These are phyloP conservation scores for Prietella phreatophila DNA, from an alignment of 2,113 vertebrate genomes.

Conservation along the genomic window DNA sequence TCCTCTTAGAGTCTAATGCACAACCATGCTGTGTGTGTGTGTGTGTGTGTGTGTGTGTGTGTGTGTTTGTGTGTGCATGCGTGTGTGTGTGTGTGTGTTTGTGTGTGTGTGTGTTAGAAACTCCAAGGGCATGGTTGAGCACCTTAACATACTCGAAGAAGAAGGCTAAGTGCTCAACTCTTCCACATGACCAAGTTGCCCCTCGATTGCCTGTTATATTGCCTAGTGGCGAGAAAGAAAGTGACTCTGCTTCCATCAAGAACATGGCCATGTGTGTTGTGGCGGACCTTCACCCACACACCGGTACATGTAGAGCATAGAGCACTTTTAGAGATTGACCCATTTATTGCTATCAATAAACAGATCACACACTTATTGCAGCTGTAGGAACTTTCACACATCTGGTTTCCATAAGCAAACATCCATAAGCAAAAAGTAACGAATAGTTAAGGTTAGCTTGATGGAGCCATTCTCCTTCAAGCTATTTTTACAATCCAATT, in stretches of 20 bases:
- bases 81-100: neutral
- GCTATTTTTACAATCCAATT: neutral
- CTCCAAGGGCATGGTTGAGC: conserved; percentile 29
- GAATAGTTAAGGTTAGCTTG: neutral
- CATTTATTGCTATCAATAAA: conserved; percentile 18
- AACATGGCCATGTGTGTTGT: conserved; percentile 14
- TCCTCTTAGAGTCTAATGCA: neutral
- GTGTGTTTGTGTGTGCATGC: too few relatives aligned
- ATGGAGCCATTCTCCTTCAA: neutral
- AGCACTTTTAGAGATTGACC: conserved; percentile 12
- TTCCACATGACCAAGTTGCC: conserved; percentile 39
- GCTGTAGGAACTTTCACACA: neutral
- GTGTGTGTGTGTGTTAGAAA: neutral
- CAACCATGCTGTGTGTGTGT: neutral
- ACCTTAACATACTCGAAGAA: conserved; percentile 30
- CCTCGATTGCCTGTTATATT: conserved; percentile 2
- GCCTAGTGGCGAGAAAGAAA: neutral
- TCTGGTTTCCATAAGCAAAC: neutral
- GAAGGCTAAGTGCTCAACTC: conserved; percentile 19
- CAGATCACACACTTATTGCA: neutral
- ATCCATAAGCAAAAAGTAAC: neutral
- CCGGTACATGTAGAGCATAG: conserved; percentile 1
- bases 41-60: too few relatives aligned
- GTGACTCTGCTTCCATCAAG: conserved; percentile 23
- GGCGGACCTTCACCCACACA: conserved; percentile 14